Evolutionary conservation across 2,113 vertebrate genomes (phyloP), one percentile per base, ranked within the genome.

Genomic region (Anoplopoma fimbria): DNA sequence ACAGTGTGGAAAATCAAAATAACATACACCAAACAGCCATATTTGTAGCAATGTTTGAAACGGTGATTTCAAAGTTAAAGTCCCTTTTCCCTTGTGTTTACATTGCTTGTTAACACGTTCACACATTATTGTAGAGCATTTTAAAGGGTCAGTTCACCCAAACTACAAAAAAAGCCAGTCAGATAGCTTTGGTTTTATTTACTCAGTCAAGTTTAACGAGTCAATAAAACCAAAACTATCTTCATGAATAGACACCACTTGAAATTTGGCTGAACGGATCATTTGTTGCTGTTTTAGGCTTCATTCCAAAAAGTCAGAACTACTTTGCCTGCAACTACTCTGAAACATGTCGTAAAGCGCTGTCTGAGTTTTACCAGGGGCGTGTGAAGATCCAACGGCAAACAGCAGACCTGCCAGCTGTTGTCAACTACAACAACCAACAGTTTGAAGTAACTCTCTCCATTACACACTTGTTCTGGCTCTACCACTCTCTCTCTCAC

Each of bases 301-400:
- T 96, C 75, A 87, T 96, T 51, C 93, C 94, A 21, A 91, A 84
- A 88, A 85, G 89, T 21, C 92, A 91, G 90, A 91, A 95, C 85
- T 93, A 95, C 87, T 96, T 96, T 78, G 92, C 94, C 38, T 95
- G 94, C 88, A 95, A 87, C 21, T 95, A 91, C 40, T 84, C 87
- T 0, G 82, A 93, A 75, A 93, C 85, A 55, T 96, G 93, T 79
- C 89, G 83, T 4, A 93, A 95, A 60, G 92, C 91, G 1, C 65
- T 95, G 60, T 83, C 42, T 1, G 92, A 90, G 23, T 95, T 95
- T 0, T 15, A 93, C 33, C 83, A 53, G 6, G 89, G 82, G 63
- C 12, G 61, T 23, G n/a, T 4, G 1, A 90, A 64, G 53, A 49
- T 67, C 36, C 87, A 33, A 9, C 23, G 29, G 27, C 53, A 47